A percentile compares a stretch with the other conserved stretches of the same genome.
Evolutionary conservation across 2,888 invertebrate genomes (phyloP).

Genomic region (Agriopis leucophaearia): DNA sequence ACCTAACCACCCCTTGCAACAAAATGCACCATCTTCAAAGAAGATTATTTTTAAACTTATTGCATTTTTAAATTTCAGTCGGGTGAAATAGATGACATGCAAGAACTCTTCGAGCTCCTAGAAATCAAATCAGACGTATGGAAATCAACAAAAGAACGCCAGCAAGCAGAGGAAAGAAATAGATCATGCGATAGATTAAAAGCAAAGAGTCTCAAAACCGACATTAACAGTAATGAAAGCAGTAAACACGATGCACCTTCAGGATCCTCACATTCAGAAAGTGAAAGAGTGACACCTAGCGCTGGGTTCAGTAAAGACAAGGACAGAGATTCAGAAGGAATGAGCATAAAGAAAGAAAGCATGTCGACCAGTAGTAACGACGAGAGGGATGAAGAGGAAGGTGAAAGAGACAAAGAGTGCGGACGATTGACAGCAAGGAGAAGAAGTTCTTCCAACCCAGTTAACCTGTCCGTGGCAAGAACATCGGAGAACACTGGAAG

Average conservation of each 20-base stretch:
- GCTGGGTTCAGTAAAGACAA: constrained; percentile 83
- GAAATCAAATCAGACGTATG: constrained; percentile 95
- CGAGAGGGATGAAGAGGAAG: constrained; percentile 84
- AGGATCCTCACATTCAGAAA: constrained; percentile 83
- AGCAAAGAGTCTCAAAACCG: constrained; percentile 79
- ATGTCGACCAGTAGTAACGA: constrained; percentile 85
- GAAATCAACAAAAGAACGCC: constrained; percentile 86
- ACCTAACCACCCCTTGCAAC: too few relatives aligned
- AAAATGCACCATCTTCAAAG: too few relatives aligned
- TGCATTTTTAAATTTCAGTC: constrained; percentile 83
- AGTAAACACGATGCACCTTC: constrained; percentile 83
- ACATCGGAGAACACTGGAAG: constrained; percentile 86
- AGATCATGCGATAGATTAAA: constrained; percentile 82
- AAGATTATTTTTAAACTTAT: not conserved
- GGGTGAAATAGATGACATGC: constrained; percentile 93
- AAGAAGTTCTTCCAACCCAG: constrained; percentile 93
- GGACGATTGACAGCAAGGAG: constrained; percentile 86
- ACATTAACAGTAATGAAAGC: constrained; percentile 84
- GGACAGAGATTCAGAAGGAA: constrained; percentile 74
- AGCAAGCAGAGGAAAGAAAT: constrained; percentile 81
- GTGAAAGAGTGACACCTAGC: constrained; percentile 79
- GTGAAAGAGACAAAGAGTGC: constrained; percentile 83
- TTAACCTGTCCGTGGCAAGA: constrained; percentile 90
- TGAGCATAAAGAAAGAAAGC: constrained; percentile 83
- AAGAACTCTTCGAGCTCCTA: constrained; percentile 92